A percentile compares a stretch with the other conserved stretches of the same genome.
Conservation (phyloP, 2,888 invertebrate genomes). For the Rhagonycha lutea region DNA sequence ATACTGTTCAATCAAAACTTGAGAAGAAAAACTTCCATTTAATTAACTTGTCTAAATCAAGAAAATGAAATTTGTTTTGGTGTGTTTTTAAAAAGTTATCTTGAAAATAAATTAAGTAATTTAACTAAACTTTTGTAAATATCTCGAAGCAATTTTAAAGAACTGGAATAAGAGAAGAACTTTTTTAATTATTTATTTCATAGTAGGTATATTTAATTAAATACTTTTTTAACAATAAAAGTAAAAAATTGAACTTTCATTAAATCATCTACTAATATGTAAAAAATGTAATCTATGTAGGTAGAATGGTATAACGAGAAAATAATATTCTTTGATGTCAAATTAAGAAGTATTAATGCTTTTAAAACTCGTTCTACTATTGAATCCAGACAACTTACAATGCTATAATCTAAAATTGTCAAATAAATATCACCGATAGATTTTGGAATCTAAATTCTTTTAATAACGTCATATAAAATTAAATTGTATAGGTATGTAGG, state of each 20-base stretch:
- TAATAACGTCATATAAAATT: background rate
- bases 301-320: background rate
- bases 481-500: background rate
- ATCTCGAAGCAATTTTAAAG: background rate
- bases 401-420: background rate
- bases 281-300: background rate
- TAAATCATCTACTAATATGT: background rate
- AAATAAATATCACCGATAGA: background rate
- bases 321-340: background rate
- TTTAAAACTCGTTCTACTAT: background rate
- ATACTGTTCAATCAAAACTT: background rate
- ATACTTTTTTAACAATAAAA: background rate
- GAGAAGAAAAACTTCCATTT: background rate
- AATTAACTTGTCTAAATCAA: background rate
- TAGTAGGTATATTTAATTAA: background rate
- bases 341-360: background rate
- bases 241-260: no score
- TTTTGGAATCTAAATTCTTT: background rate
- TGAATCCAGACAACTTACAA: background rate
- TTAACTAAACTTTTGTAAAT: background rate
- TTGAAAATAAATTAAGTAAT: background rate
- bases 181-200: background rate
- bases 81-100: background rate
- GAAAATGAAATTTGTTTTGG: background rate
- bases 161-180: background rate